Percentiles rank a stretch among this genome's conserved stretches.
phyloP scores from a whole-genome alignment of 2,888 invertebrate genomes.

The Hypercompe scribonia region DNA sequence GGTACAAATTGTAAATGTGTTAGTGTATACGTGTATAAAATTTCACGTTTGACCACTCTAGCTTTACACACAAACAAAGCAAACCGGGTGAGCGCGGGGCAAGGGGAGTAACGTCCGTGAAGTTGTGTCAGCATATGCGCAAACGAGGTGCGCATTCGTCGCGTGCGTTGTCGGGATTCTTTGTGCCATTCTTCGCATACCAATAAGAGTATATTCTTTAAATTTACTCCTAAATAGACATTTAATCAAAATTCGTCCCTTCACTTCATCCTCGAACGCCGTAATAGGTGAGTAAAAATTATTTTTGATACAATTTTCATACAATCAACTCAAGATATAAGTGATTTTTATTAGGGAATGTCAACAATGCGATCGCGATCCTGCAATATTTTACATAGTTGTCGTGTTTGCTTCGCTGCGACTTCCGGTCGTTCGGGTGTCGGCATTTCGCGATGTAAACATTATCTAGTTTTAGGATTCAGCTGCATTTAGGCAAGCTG shows the following conservation, averaged over 20 bases:
- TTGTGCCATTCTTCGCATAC: conserved; percentile 99
- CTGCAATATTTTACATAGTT: conserved; percentile 93
- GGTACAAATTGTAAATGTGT: conserved; percentile 78
- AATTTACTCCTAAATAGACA: conserved; percentile 90
- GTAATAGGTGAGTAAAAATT: conserved; percentile 91
- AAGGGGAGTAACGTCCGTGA: conserved; percentile 85
- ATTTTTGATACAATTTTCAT: conserved; percentile 87
- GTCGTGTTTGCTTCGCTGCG: conserved; percentile 89
- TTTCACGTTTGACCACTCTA: conserved; percentile 87
- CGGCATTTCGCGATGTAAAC: conserved; percentile 87
- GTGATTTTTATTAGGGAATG: conserved; percentile 90
- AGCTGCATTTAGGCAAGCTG: conserved; percentile 77
- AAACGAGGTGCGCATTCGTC: conserved; percentile 93
- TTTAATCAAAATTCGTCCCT: conserved; percentile 89
- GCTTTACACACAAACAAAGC: conserved; percentile 72
- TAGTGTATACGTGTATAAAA: conserved; percentile 79
- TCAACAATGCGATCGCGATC: conserved; percentile 91
- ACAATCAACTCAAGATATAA: conserved; percentile 87
- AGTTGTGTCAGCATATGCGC: conserved; percentile 93
- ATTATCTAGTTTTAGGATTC: conserved; percentile 84
- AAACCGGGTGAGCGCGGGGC: conserved; percentile 82
- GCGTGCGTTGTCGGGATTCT: conserved; percentile 98
- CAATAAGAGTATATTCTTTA: conserved; percentile 92
- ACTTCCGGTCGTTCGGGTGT: conserved; percentile 86
- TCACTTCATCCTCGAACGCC: conserved; percentile 88